Evolutionary conservation across 2,888 invertebrate genomes (phyloP).

Genomic region (Sepiola atlantica): DNA sequence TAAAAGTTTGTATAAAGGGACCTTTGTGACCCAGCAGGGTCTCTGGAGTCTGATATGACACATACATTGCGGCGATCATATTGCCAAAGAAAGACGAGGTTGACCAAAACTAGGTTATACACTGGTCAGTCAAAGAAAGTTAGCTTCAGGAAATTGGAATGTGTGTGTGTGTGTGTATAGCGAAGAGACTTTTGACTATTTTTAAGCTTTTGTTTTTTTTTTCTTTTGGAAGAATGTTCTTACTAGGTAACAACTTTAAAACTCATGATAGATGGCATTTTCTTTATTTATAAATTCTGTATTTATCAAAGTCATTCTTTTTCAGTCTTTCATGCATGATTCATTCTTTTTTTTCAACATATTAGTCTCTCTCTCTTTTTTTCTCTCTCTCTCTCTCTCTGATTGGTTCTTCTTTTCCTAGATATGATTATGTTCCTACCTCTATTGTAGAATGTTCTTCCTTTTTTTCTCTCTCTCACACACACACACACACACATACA

Average conservation of each 20-base stretch:
- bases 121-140: background rate
- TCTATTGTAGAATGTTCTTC: too few relatives aligned
- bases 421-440: too few relatives aligned
- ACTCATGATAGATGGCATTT: background rate
- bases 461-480: too few relatives aligned
- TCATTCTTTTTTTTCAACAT: too few relatives aligned
- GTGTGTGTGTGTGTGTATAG: background rate
- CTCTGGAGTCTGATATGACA: background rate
- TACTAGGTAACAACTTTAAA: background rate
- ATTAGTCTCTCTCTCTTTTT: too few relatives aligned
- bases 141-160: background rate
- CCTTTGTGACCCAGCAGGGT: background rate
- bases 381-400: too few relatives aligned
- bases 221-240: background rate
- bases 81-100: background rate
- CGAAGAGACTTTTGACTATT: background rate
- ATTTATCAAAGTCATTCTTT: too few relatives aligned
- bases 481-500: too few relatives aligned
- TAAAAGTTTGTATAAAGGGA: slow-evolving; percentile 32
- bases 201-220: background rate
- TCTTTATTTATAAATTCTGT: too few relatives aligned
- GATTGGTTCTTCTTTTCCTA: too few relatives aligned
- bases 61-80: background rate
- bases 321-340: too few relatives aligned
- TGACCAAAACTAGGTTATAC: background rate